Evolutionary conservation across 53 echinoderm and acorn worm species (phyloP), one percentile per base, ranked within the genome.

Genomic region (Paelopatides confundens): DNA sequence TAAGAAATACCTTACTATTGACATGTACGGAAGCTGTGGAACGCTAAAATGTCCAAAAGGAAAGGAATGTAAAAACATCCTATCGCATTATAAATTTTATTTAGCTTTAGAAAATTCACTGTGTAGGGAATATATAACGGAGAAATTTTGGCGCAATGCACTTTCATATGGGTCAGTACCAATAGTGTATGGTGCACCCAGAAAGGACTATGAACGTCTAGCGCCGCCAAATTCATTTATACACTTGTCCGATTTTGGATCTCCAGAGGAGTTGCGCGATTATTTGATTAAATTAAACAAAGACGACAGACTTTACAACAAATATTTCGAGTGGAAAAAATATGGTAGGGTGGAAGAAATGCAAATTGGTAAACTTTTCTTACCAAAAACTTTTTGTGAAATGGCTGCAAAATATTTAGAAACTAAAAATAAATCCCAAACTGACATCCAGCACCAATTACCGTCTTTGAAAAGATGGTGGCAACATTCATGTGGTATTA

Each of bases 101-200:
- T 88, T 95, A 1, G 88, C 95, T 17, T 76, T 95, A 12, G 95
- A 95, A 66, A 95, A 92, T 51, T 86, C 90, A 12, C 50, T 87
- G 30, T 95, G 95, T 62, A 87, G 63, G 2, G 92, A 92, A 33
- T 95, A 95, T 29, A 92, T 92, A 30, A 90, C 95, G 23, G 95
- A 95, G 84, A 95, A 95, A 81, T 88, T 95, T 34, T 95, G 95
- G 95, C 71, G 50, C 31, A 92, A 92, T 32, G 85, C 71, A n/a
- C 82, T 95, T 2, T 23, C 21, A 4, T 50, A 58, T 3, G 92
- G 88, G 1, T 76, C 67, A 11, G 95, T 95, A 18, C 95, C 95
- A 6, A 83, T 95, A 23, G 95, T 95, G 17, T 95, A 82, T 31
- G 95, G 95, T 23, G 89, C 91, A 2, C 29, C 87, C 3, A 92